Evolutionary conservation across 1,140 invertebrate species (phyloP).

Genomic region (Drosophila hydei): DNA sequence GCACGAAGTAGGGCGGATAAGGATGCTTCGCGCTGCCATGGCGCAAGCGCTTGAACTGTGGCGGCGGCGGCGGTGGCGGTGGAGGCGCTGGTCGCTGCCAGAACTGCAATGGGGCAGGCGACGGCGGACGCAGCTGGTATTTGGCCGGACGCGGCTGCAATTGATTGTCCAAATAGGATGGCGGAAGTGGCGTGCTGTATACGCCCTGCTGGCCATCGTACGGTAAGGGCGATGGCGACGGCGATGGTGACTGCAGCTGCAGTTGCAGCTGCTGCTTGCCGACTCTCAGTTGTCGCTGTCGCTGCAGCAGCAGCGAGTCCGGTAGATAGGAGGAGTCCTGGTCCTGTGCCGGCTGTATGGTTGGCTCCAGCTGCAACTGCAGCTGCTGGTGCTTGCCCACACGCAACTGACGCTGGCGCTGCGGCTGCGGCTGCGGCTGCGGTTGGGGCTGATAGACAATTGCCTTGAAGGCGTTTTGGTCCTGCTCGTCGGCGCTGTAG

Average conservation of each 20-base stretch:
- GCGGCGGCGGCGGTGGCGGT: slow-evolving; percentile 22
- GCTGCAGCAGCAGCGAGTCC: slow-evolving; percentile 18
- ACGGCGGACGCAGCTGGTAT: slow-evolving; percentile 49
- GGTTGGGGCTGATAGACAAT: slow-evolving; percentile 74
- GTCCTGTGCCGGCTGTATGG: slow-evolving; percentile 65
- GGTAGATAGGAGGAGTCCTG: slow-evolving; percentile 84
- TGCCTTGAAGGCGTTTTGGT: slow-evolving; percentile 85
- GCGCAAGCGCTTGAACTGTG: slow-evolving; percentile 53
- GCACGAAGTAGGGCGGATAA: slow-evolving; percentile 65
- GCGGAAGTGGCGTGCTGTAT: slow-evolving; percentile 40
- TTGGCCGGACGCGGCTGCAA: slow-evolving; percentile 29
- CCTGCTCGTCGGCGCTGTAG: slow-evolving; percentile 86
- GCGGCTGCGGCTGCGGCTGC: slow-evolving; percentile 23
- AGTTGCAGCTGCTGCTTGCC: slow-evolving; percentile 47
- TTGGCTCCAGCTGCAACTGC: slow-evolving; percentile 58
- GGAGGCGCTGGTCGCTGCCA: slow-evolving; percentile 45
- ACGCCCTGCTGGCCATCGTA: slow-evolving; percentile 32
- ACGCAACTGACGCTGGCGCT: slow-evolving; percentile 50
- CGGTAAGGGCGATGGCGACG: background rate
- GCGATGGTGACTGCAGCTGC: slow-evolving; percentile 11
- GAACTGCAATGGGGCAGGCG: slow-evolving; percentile 51
- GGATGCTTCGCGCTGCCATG: slow-evolving; percentile 44
- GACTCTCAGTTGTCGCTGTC: slow-evolving; percentile 50
- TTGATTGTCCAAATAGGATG: slow-evolving; percentile 57
- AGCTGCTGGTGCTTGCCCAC: slow-evolving; percentile 58